Base-by-base conservation (phyloP, 1,140 invertebrate species). In the Drosophila virilis region DNA sequence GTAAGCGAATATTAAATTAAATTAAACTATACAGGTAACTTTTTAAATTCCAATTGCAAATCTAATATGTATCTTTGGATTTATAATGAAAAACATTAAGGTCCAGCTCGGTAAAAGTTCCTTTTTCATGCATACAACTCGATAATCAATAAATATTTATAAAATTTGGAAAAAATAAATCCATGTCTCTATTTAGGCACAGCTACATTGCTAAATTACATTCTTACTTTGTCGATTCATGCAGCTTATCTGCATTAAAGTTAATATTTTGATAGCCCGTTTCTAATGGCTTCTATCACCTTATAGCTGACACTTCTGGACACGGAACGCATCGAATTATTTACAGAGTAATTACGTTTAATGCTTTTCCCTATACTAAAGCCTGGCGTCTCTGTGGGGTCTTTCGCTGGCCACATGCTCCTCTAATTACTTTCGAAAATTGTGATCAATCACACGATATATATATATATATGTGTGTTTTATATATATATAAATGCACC, bases 361-460 rank as follows among this genome's bases (percentile, higher is more conserved):
- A 80, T 78, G 74, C 70, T 54, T 51, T 58, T 9, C 43, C 17
- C 38, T 12, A 62, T 32, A 10, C 42, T 45, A 28, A 12, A n/a
- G 45, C 50, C 13, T 33, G 28, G 6, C 32, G 40, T 35, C 61
- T 59, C 43, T n/a, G 42, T 50, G 9, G 55, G 37, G 51, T 10
- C 22, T 54, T 13, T 28, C 50, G 32, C 46, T 45, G 40, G 52
- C 57, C 73, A 77, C 62, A 68, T 67, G 66, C 62, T 70, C 73
- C 73, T 75, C 78, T 82, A 82, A 82, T 82, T 80, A 82, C 80
- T 82, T 82, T 82, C 66, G 74, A 80, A 82, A 82, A 80, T 80
- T 82, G 80, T 82, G 77, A 82, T 82, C 80, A 82, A 82, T 82
- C 80, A 82, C 74, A 80, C 66, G 57, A 79, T 72, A 78, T 43